Base-by-base conservation (phyloP, 2,113 vertebrate genomes). In the Lasiurus cinereus region DNA sequence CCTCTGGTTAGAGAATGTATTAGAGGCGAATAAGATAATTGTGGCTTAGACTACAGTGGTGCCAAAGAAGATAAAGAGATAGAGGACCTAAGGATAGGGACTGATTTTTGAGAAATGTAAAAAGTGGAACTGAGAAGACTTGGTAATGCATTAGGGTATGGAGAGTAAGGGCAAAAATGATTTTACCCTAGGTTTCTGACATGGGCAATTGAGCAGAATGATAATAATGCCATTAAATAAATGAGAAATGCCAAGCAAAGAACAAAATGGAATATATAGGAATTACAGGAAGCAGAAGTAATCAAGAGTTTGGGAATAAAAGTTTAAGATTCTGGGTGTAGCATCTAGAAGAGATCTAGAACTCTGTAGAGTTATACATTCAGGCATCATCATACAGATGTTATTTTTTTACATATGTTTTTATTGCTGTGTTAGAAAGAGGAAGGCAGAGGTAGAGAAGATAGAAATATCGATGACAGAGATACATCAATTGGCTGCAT, bases 201-300 rank as follows among this genome's bases (percentile, higher is more conserved):
- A 50, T 33, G 19, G 22, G 22, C 19, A 74, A 76, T 50, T 56
- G 33, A 24, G 29, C 18, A 72, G 29, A 73, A 86, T 54, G 50
- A 84, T 33, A 59, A 88, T 6, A 14, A 16, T 70, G 39, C 10
- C 78, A 56, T 27, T 82, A 89, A 95, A 16, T 80, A 88, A 92
- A 59, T 14, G 16, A 77, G 76, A 76, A 85, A 70, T n/a, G 82
- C 62, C 56, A 64, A 22, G 64, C 16, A 70, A 66, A 14, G 52
- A 52, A 6, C 33, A 94, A 62, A 85, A 0, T 33, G 69, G 8
- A 33, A 27, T 52, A 12, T 4, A 67, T 2, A 62, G 21, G n/a
- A 87, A 29, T 3, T 56, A 19, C 10, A 69, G 14, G 43, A 76
- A 95, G 33, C 16, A 64, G 27, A 54, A 6, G 9, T 14, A 29